phyloP scores from a whole-genome alignment of 2,113 vertebrate genomes.

The Laticauda laticaudata region DNA sequence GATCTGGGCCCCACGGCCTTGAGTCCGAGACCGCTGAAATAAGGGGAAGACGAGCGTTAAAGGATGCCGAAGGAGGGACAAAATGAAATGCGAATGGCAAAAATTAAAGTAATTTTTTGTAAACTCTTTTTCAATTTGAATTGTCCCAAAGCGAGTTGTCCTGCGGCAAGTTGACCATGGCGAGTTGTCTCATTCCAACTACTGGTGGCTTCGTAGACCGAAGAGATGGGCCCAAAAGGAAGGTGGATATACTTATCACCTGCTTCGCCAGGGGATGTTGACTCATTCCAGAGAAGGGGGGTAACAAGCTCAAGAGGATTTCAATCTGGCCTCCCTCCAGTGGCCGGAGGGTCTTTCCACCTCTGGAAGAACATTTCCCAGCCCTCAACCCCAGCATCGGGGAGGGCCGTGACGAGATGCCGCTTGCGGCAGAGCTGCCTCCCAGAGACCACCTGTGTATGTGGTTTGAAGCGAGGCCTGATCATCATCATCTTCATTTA shows the following conservation, averaged over 20 bases:
- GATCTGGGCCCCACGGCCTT: too few relatives aligned
- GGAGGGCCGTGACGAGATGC: neutral
- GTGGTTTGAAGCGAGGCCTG: neutral
- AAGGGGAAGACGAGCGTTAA: too few relatives aligned
- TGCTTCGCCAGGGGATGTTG: neutral
- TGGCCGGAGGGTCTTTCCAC: neutral
- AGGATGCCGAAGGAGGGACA: too few relatives aligned
- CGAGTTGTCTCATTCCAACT: too few relatives aligned
- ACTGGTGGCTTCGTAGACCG: neutral
- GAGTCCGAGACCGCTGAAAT: too few relatives aligned
- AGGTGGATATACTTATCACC: rapidly evolving
- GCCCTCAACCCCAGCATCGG: neutral
- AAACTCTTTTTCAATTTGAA: too few relatives aligned
- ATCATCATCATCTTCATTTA: too few relatives aligned
- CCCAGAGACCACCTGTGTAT: neutral
- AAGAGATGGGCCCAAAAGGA: neutral
- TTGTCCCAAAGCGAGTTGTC: too few relatives aligned
- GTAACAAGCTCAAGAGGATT: neutral
- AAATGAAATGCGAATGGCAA: too few relatives aligned
- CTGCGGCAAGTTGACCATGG: too few relatives aligned
- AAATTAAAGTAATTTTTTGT: too few relatives aligned
- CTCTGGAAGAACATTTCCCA: neutral
- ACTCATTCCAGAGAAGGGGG: neutral
- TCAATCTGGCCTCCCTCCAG: neutral
- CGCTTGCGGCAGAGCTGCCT: neutral